phyloP scores from a whole-genome alignment of 2,888 invertebrate species.

The Mermis nigrescens region DNA sequence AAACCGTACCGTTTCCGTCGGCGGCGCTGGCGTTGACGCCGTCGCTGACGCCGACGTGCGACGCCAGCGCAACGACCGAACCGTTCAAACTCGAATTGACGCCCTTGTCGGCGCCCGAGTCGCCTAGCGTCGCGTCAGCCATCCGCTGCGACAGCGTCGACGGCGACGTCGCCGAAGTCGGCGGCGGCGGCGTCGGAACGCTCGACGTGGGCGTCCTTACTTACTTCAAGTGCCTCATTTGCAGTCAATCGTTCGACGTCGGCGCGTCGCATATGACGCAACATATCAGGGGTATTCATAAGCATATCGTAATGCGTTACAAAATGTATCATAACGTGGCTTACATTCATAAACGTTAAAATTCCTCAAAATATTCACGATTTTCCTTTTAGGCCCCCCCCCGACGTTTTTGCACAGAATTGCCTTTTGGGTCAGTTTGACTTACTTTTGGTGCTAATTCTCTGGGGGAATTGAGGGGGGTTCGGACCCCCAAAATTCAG shows the following conservation, averaged over 20 bases:
- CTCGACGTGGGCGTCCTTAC: not conserved
- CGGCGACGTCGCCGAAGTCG: not conserved
- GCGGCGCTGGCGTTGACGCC: not conserved
- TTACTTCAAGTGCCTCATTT: conserved; percentile 4
- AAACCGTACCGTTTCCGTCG: too few species aligned
- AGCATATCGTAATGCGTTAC: too few species aligned
- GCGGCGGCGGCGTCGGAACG: not conserved
- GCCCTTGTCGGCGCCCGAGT: not conserved
- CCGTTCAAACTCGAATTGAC: not conserved
- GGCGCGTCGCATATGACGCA: not conserved
- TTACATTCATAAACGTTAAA: too few species aligned
- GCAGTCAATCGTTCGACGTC: not conserved
- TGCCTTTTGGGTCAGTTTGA: too few species aligned
- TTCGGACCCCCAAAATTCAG: too few species aligned
- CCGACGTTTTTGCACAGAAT: too few species aligned
- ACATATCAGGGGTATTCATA: not conserved
- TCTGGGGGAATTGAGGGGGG: too few species aligned
- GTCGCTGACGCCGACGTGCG: not conserved
- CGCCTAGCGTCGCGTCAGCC: not conserved
- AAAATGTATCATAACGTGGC: too few species aligned
- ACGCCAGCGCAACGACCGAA: not conserved
- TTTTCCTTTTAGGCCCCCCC: too few species aligned
- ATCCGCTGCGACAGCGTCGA: not conserved
- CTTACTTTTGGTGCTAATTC: too few species aligned
- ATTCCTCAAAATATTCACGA: too few species aligned